Base-by-base conservation (phyloP, 2,888 invertebrate genomes). In the Tortricodes alternella region DNA sequence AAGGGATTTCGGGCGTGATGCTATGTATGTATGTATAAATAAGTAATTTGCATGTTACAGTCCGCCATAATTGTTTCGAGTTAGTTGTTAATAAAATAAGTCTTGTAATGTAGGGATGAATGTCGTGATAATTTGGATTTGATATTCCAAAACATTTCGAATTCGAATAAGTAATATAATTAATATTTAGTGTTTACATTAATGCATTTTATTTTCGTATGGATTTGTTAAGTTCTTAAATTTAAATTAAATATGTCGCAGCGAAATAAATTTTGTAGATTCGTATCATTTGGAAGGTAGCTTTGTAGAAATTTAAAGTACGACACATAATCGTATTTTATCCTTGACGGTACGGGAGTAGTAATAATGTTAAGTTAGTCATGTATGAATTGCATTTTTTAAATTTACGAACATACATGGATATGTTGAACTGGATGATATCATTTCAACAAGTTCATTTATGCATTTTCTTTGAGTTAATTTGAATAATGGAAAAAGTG, bases 81-180 rank as follows among this genome's bases (percentile, higher is more conserved):
- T 59, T 51, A 38, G 23, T 53, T 50, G 57, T 49, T 55, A 49
- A 60, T 51, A 35, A 23, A 38, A n/a, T n/a, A 50, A 49, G 13
- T 23, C 37, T 38, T 38, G 35, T 53, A 55, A 27, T 53, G 24
- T 46, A 52, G 50, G 39, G 11, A 46, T 38, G 32, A 60, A 50
- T 62, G 59, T 67, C 53, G 65, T 68, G 58, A 61, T 65, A 55
- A 61, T 66, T 71, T 66, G 73, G 67, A 79, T 79, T 78, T 79
- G 76, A 79, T 76, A 71, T 71, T 65, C 44, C 58, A 63, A 52
- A 60, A 59, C 58, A 53, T 60, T 62, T 66, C 64, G n/a, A n/a
- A n/a, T n/a, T 76, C 63, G 61, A 70, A 63, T 73, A 70, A 70
- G 63, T 67, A 58, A 65, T 62, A 50, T 57, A 62, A 61, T 64